Evolutionary conservation across 2,888 invertebrate species (phyloP).

Genomic region (Lysandra bellargus): DNA sequence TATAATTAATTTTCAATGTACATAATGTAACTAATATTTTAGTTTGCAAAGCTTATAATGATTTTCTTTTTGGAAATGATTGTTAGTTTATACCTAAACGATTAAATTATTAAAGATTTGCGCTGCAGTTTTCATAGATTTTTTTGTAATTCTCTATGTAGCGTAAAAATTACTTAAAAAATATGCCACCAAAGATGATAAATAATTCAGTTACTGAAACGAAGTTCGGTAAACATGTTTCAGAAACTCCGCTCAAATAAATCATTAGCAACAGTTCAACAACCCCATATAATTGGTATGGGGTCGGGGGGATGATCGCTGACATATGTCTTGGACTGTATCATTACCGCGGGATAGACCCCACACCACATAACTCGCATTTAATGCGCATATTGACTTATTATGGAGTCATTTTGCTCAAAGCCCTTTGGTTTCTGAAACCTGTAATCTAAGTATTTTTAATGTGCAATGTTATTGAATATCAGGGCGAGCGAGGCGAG

Average conservation of each 20-base stretch:
- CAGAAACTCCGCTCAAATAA: constrained; percentile 37
- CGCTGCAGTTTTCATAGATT: too few relatives aligned
- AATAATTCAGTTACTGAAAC: background rate
- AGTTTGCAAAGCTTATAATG: background rate
- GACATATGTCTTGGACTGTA: constrained; percentile 61
- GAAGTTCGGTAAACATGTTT: constrained; percentile 5
- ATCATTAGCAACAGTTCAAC: constrained; percentile 44
- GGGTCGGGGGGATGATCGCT: constrained; percentile 51
- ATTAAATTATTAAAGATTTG: too few relatives aligned
- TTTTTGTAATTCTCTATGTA: background rate
- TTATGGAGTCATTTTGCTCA: background rate
- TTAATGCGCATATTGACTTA: constrained; percentile 29
- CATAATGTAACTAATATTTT: background rate
- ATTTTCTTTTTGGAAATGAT: background rate
- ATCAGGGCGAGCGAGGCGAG: too few relatives aligned
- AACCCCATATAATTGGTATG: constrained; percentile 54
- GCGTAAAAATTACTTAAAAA: background rate
- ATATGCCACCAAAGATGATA: too few relatives aligned
- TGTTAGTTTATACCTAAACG: too few relatives aligned
- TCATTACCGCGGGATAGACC: constrained; percentile 67
- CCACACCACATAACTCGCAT: constrained; percentile 44
- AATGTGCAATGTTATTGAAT: too few relatives aligned
- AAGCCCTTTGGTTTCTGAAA: background rate
- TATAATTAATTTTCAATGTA: background rate
- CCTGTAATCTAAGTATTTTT: background rate